phyloP scores from a whole-genome alignment of 2,113 vertebrate species.

The Nanorana parkeri region DNA sequence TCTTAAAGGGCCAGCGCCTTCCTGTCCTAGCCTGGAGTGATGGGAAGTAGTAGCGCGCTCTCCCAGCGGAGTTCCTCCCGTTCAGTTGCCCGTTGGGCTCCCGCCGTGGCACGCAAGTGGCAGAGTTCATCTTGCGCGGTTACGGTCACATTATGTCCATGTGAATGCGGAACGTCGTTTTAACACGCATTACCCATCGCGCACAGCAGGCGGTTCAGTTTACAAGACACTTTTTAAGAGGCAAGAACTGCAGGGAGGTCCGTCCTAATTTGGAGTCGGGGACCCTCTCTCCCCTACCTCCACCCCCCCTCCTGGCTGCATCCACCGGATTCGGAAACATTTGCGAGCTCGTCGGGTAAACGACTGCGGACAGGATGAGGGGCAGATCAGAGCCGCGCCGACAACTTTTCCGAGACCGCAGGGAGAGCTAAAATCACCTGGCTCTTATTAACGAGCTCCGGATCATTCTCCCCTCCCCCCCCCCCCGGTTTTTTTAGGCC shows the following conservation, averaged over 20 bases:
- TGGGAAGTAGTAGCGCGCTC: too few relatives aligned
- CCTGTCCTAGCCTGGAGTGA: too few relatives aligned
- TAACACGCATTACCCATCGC: conserved; percentile 17
- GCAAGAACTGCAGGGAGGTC: conserved; percentile 41
- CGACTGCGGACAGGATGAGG: conserved; percentile 31
- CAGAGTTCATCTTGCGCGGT: background rate
- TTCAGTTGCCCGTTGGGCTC: too few relatives aligned
- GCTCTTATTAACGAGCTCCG: conserved; percentile 28
- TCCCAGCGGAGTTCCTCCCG: too few relatives aligned
- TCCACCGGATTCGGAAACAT: conserved; percentile 40
- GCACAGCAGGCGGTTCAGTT: conserved; percentile 29
- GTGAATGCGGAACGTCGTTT: conserved; percentile 8
- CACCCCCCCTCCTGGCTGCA: background rate
- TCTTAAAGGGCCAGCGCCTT: too few relatives aligned
- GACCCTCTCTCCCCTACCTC: conserved; percentile 6
- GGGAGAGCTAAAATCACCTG: conserved; percentile 19
- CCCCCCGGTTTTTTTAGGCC: background rate
- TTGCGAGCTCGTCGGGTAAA: conserved; percentile 26
- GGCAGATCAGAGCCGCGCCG: conserved; percentile 29
- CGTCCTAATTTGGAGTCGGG: conserved; percentile 38
- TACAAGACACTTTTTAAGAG: conserved; percentile 47
- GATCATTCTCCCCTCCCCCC: background rate
- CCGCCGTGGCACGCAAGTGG: too few relatives aligned
- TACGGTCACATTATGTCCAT: conserved; percentile 32
- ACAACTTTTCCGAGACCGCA: conserved; percentile 31